Evolutionary conservation across 2,797 vertebrate species (phyloP), one percentile per base, ranked within the genome.

Genomic region (Channallabes apus): DNA sequence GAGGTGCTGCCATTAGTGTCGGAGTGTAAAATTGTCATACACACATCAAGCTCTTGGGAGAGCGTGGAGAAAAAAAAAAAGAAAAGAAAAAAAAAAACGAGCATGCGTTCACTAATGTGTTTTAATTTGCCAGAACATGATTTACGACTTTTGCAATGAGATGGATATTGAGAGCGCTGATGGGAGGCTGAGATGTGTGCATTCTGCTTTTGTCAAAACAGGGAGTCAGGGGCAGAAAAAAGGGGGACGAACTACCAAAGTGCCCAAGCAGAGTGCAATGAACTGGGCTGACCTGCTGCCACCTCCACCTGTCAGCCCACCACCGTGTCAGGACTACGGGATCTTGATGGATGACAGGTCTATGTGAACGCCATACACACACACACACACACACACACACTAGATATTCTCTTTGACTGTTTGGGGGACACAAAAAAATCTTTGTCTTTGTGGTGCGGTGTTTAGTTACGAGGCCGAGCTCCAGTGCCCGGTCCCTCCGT

Each of bases 171-270:
- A 90, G 91, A 88, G 89, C 89, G 83, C 6, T 90, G 82, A 87
- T 89, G 87, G 80, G 88, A 65, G 75, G 85, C 88, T 71, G 75
- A 15, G 29, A 67, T 84, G 91, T 83, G 90, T 65, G 35, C 73
- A 3, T 84, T 64, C 27, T 85, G 89, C 69, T 11, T 90, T 91
- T 84, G 41, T 68, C 79, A 86, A 91, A 29, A 80, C 92, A 99
- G 98, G 98, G 87, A 99, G 98, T 92, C 98, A 99, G 95, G 97
- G 98, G 89, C 98, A 99, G 88, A 99, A 99, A 92, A 99, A 99
- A 91, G 96, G 96, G 86, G 94, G 95, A 54, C 94, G 97, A 8
- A 97, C 96, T 79, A 96, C 97, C 65, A 99, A 99, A 94, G 93
- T 96, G 86, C 94, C 97, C 75, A 99, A 99, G 91, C 98, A 98